A percentile compares a stretch with the other conserved stretches of the same genome.
These are phyloP conservation scores for Lymantria dispar DNA, from an alignment of 2,888 invertebrate genomes.

Conservation along the genomic window DNA sequence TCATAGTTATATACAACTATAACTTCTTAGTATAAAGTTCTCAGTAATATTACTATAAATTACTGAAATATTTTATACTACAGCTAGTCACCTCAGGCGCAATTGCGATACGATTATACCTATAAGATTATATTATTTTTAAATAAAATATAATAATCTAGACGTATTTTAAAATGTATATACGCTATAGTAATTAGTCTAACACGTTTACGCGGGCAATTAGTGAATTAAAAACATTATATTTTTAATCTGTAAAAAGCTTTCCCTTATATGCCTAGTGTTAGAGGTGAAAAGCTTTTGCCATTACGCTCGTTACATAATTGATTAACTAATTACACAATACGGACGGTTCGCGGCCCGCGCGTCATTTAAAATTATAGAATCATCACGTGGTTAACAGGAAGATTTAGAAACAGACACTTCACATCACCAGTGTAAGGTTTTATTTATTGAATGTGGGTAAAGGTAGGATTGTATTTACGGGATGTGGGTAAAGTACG, in stretches of 20 bases:
- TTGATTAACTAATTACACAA: constrained; percentile 59
- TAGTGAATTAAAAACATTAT: constrained; percentile 12
- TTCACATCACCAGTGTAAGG: constrained; percentile 39
- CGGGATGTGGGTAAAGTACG: constrained; percentile 37
- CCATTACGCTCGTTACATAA: constrained; percentile 49
- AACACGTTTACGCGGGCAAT: constrained; percentile 32
- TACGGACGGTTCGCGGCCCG: constrained; percentile 28
- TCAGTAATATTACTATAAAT: constrained; percentile 18
- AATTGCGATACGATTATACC: constrained; percentile 5
- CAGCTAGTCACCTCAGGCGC: constrained; percentile 6
- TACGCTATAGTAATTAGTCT: constrained; percentile 14
- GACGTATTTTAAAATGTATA: not conserved
- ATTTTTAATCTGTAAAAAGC: constrained; percentile 31
- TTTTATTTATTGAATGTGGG: constrained; percentile 45
- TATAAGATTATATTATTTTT: not conserved
- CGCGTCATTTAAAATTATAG: constrained; percentile 27
- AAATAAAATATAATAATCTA: not conserved
- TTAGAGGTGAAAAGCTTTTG: constrained; percentile 27
- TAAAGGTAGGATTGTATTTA: constrained; percentile 21
- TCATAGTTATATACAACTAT: constrained; percentile 7
- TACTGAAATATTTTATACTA: constrained; percentile 8
- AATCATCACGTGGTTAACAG: constrained; percentile 34
- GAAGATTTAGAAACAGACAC: constrained; percentile 17
- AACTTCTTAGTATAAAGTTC: constrained; percentile 19
- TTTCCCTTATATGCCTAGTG: constrained; percentile 21